These are phyloP conservation scores for Mastacembelus armatus DNA, from an alignment of 2,797 vertebrate species.

Conservation along the genomic window DNA sequence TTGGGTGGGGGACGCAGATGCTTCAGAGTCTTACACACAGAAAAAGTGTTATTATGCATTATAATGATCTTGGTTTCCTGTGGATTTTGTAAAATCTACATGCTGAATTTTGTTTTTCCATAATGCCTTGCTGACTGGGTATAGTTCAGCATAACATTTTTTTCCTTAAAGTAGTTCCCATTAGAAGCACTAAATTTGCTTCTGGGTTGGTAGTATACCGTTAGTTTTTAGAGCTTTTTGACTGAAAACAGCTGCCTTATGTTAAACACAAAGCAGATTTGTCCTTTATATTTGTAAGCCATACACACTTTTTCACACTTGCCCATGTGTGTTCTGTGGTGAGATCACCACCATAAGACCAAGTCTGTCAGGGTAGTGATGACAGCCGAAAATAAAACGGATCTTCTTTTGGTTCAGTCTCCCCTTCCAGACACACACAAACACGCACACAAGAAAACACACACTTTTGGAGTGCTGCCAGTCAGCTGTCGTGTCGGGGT, in stretches of 20 bases:
- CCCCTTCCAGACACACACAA: conserved; percentile 11
- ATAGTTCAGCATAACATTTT: background rate
- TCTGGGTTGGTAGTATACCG: too few relatives aligned
- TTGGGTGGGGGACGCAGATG: background rate
- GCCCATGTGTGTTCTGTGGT: background rate
- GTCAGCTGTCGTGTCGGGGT: conserved; percentile 65
- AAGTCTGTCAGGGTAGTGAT: conserved; percentile 42
- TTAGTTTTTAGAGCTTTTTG: too few relatives aligned
- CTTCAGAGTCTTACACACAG: conserved; percentile 22
- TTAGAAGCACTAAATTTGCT: too few relatives aligned
- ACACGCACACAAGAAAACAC: conserved; percentile 15
- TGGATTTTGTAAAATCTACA: too few relatives aligned
- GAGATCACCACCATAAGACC: conserved; percentile 39
- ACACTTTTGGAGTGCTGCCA: conserved; percentile 19
- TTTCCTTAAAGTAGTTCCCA: too few relatives aligned
- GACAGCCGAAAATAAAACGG: conserved; percentile 69
- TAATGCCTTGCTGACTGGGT: too few relatives aligned
- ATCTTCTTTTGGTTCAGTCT: conserved; percentile 24
- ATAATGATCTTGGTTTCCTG: background rate
- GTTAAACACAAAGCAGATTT: background rate
- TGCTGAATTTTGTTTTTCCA: too few relatives aligned
- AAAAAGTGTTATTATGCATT: background rate
- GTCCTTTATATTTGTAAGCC: background rate
- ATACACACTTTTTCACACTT: background rate
- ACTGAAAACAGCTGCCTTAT: background rate